A percentile compares a stretch with the other conserved stretches of the same genome.
Evolutionary conservation across 2,113 vertebrate genomes (phyloP).

Genomic region (Dasyornis broadbenti): DNA sequence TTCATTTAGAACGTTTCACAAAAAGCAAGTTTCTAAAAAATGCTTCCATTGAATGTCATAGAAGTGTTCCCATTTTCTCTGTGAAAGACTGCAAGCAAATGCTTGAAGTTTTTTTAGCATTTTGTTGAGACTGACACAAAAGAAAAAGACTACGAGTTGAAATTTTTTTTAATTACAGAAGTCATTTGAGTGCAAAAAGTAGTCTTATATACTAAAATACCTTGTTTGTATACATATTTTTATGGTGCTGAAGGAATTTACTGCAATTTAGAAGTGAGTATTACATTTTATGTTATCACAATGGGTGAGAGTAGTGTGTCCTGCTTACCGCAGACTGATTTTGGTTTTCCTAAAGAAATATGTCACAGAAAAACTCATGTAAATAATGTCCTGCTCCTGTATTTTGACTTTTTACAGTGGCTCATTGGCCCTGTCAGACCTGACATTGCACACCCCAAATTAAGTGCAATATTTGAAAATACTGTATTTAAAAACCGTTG

Average conservation of each 20-base stretch:
- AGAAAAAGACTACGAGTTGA: not conserved
- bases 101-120: not conserved
- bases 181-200: not conserved
- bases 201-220: not conserved
- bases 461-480: not conserved
- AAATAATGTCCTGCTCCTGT: not conserved
- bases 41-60: not conserved
- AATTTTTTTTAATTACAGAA: not conserved
- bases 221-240: not conserved
- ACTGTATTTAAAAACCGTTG: accelerated
- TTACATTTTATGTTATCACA: not conserved
- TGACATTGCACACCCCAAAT: not conserved
- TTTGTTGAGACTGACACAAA: not conserved
- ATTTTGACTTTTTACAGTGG: not conserved
- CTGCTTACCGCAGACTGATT: not conserved
- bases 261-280: not conserved
- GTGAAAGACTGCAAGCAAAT: not conserved
- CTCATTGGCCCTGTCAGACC: not conserved
- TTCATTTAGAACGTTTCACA: not conserved
- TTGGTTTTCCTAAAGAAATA: not conserved
- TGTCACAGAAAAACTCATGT: not conserved
- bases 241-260: not conserved
- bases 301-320: not conserved
- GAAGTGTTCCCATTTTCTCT: not conserved
- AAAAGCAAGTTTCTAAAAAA: not conserved